Percentiles rank a stretch among this genome's conserved stretches.
Evolutionary conservation across 2,797 vertebrate genomes (phyloP).

Genomic region (Anguilla marmorata): DNA sequence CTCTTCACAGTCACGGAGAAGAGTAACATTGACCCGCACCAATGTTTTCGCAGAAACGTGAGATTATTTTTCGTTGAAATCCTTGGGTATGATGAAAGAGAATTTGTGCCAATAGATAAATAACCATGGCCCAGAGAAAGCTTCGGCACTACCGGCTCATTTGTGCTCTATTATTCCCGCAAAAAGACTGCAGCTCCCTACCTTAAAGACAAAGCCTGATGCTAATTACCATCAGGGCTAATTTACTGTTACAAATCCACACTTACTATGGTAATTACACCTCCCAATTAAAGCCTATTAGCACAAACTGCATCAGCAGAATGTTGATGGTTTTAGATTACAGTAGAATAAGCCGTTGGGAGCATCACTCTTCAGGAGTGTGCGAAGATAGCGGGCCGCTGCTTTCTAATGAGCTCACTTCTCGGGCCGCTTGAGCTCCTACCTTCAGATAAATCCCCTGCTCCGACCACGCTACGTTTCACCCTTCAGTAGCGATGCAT

Average conservation of each 20-base stretch:
- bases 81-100: background rate
- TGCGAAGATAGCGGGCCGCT: background rate
- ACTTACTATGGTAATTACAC: slow-evolving; percentile 19
- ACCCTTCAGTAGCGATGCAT: background rate
- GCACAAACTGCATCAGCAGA: slow-evolving; percentile 6
- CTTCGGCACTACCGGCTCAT: background rate
- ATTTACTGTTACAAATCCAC: slow-evolving; percentile 19
- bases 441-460: background rate
- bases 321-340: slow-evolving; percentile 1
- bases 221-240: slow-evolving; percentile 11
- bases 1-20: background rate
- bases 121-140: background rate
- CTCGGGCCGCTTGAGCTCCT: background rate
- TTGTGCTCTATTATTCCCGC: background rate
- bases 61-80: background rate
- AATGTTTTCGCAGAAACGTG: background rate
- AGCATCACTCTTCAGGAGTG: background rate
- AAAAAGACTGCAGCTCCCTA: slow-evolving; percentile 6
- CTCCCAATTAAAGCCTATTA: slow-evolving; percentile 22
- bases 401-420: background rate
- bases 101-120: background rate
- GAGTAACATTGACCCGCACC: background rate
- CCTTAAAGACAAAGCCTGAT: background rate
- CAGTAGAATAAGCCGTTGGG: background rate
- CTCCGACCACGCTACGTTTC: background rate